Conservation (phyloP, 2,888 invertebrate species). For the Coremacera marginata region DNA sequence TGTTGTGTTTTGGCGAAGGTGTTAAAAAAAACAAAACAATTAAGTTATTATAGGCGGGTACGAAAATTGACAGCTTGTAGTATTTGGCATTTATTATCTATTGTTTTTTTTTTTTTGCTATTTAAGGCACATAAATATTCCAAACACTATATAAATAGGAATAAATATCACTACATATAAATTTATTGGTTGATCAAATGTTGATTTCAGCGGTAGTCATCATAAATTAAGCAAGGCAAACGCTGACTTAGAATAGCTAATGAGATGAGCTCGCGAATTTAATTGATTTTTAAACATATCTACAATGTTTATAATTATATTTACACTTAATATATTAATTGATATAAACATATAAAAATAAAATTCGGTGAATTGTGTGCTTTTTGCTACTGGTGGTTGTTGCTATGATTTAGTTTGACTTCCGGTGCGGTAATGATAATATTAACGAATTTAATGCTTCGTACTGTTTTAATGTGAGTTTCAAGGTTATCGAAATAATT, state of each 20-base stretch:
- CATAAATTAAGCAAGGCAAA: background rate
- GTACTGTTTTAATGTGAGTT: slow-evolving; percentile 47
- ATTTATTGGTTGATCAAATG: background rate
- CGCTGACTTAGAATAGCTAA: background rate
- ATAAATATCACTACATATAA: background rate
- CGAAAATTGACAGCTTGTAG: slow-evolving; percentile 4
- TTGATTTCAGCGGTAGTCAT: background rate
- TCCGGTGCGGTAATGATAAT: slow-evolving; percentile 58
- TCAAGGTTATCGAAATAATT: slow-evolving; percentile 57
- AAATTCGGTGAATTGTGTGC: background rate
- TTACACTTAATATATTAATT: background rate
- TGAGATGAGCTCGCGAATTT: background rate
- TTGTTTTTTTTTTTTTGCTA: background rate
- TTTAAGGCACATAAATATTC: background rate
- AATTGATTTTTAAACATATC: background rate
- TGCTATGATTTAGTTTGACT: slow-evolving; percentile 50
- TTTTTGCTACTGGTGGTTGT: slow-evolving; percentile 24
- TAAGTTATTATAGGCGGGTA: background rate
- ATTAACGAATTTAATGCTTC: slow-evolving; percentile 48
- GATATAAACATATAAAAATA: background rate
- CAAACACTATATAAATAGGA: background rate
- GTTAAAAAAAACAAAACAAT: background rate
- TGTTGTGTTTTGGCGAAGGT: background rate
- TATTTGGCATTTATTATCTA: background rate
- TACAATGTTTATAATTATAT: background rate